Evolutionary conservation across 2,888 invertebrate species (phyloP).

Genomic region (Drosophila subquinaria): DNA sequence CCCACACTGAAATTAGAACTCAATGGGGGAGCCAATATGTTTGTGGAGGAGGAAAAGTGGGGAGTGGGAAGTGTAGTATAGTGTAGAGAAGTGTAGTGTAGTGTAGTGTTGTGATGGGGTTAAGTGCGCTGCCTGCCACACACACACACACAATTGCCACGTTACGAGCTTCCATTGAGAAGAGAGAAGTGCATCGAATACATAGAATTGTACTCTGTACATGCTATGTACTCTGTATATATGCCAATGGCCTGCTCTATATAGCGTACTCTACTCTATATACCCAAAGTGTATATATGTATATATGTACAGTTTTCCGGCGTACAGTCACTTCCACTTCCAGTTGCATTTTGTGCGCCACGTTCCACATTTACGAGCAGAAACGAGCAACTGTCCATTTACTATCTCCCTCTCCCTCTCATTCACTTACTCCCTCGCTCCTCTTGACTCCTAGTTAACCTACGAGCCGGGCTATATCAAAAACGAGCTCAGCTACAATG

Average conservation of each 20-base stretch:
- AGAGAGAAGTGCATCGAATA: constrained; percentile 34
- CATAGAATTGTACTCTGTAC: constrained; percentile 1
- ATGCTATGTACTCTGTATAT: constrained; percentile 34
- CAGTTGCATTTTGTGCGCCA: constrained; percentile 62
- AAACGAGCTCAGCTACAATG: constrained; percentile 45
- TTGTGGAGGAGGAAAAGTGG: background rate
- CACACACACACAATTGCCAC: constrained; percentile 17
- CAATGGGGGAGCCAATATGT: constrained; percentile 4
- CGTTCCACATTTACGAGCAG: constrained; percentile 54
- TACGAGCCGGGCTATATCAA: constrained; percentile 35
- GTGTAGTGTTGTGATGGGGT: constrained; percentile 21
- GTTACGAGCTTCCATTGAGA: constrained; percentile 54
- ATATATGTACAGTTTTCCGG: constrained; percentile 18
- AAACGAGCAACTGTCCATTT: constrained; percentile 32
- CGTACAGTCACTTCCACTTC: constrained; percentile 70
- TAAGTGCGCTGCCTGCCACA: constrained; percentile 17
- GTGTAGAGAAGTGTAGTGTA: background rate
- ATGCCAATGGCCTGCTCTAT: constrained; percentile 71
- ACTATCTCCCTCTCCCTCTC: background rate
- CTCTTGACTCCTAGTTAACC: constrained; percentile 40
- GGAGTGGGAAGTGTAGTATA: background rate
- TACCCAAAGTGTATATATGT: constrained; percentile 13
- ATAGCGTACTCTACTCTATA: constrained; percentile 41
- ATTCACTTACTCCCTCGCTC: background rate
- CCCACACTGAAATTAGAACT: constrained; percentile 48